Evolutionary conservation across 2,797 vertebrate genomes (phyloP), one percentile per base, ranked within the genome.

Genomic region (Helostoma temminkii): DNA sequence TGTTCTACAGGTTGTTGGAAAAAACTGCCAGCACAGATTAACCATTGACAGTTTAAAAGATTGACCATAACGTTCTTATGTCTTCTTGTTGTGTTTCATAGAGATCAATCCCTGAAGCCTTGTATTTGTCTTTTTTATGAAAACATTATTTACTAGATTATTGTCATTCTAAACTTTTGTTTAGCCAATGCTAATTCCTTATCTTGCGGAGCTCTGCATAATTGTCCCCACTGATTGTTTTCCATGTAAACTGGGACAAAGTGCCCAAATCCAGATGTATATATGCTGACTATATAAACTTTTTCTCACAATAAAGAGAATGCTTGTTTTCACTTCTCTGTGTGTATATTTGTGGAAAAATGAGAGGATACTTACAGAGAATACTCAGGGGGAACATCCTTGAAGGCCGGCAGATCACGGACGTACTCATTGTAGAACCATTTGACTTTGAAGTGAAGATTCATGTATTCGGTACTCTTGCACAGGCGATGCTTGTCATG

Each of bases 401-500:
- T 96, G 94, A 97, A 98, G 86, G 96, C 93, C 9, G 96, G 93
- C 83, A 99, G 93, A 49, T 98, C 98, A 66, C 95, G 89, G 68
- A 99, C 96, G 3, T 99, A 99, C 80, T 99, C 98, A 76, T 99
- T 99, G 93, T 99, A 97, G 93, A 99, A 98, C 98, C 98, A 99
- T 94, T 99, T 99, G 82, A 99, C 98, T 96, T 99, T 99, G 96
- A 99, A 99, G 95, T 99, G 98, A 90, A 99, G 94, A 95, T 99
- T 99, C 98, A 99, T 99, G 92, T 99, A 99, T 92, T 99, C 98
- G 0, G 98, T 98, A 88, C 98, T 99, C 93, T 99, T 99, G 93
- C 98, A 99, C 93, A 98, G 94, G 63, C 95, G 94, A 67, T 98
- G 97, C 88, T 97, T 98, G 52, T 99, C 97, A 32, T 99, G 98